Percentiles rank a stretch among this genome's conserved stretches.
Conservation (phyloP, 2,888 invertebrate genomes). For the Autographa gamma region DNA sequence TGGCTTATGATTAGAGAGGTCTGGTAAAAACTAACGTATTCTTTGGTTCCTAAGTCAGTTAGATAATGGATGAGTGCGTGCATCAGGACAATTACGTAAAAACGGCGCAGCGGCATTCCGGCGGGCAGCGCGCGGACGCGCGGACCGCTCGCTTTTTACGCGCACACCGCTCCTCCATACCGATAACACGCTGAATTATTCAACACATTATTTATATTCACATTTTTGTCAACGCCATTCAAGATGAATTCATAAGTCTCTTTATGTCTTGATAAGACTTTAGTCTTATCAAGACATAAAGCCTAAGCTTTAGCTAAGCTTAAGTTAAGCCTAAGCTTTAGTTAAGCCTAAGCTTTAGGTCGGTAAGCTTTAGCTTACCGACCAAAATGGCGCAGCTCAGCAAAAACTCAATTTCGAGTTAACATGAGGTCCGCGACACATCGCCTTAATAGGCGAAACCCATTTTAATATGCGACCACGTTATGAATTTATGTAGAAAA, state of each 20-base stretch:
- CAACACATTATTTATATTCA: slow-evolving; percentile 87
- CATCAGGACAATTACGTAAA: slow-evolving; percentile 87
- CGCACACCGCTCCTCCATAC: slow-evolving; percentile 80
- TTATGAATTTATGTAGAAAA: slow-evolving; percentile 53
- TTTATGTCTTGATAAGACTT: slow-evolving; percentile 89
- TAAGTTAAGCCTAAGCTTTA: too few species aligned
- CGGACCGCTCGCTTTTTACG: slow-evolving; percentile 78
- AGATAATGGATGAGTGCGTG: slow-evolving; percentile 88
- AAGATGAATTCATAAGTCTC: slow-evolving; percentile 86
- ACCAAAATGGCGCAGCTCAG: slow-evolving; percentile 73
- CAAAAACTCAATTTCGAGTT: slow-evolving; percentile 76
- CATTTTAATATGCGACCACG: slow-evolving; percentile 57
- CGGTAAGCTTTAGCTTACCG: slow-evolving; percentile 86
- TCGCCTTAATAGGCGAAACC: slow-evolving; percentile 67
- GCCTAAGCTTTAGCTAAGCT: too few species aligned
- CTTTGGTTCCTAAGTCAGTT: slow-evolving; percentile 63
- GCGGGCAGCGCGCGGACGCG: slow-evolving; percentile 73
- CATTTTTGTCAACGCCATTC: slow-evolving; percentile 89
- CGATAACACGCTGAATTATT: slow-evolving; percentile 89
- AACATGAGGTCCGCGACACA: slow-evolving; percentile 70
- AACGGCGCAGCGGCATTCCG: slow-evolving; percentile 84
- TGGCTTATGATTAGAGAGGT: slow-evolving; percentile 54
- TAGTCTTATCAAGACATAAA: too few species aligned
- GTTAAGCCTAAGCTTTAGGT: too few species aligned
- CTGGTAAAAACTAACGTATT: slow-evolving; percentile 57